These are phyloP conservation scores for Vulpes ferrilata DNA, from an alignment of 2,113 vertebrate genomes.

Conservation along the genomic window DNA sequence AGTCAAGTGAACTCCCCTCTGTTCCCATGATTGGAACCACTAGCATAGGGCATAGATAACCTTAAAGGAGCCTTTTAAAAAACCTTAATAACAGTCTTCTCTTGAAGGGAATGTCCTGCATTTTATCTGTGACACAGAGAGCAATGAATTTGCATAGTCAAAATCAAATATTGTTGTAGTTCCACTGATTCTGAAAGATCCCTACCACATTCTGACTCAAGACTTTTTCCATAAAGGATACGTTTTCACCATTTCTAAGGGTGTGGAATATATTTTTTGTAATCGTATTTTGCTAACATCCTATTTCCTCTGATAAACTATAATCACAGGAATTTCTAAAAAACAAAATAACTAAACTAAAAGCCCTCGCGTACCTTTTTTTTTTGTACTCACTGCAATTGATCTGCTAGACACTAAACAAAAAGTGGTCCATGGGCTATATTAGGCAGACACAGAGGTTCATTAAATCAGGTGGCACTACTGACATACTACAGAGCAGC, in stretches of 20 bases:
- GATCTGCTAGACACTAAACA: background rate
- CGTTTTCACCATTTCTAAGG: background rate
- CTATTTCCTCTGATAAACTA: conserved; percentile 26
- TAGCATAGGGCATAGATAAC: background rate
- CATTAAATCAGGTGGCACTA: background rate
- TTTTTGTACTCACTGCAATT: background rate
- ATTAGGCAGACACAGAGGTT: background rate
- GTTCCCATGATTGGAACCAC: background rate
- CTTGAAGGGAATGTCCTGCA: background rate
- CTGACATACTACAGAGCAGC: background rate
- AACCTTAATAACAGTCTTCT: background rate
- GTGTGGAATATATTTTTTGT: background rate
- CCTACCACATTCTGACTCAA: background rate
- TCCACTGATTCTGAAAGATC: background rate
- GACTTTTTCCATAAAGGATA: background rate
- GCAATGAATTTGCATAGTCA: conserved; percentile 15
- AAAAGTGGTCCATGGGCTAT: background rate
- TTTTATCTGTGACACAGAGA: background rate
- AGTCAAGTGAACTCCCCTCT: background rate
- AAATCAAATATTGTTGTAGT: background rate
- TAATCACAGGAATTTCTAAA: background rate
- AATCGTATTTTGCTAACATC: conserved; percentile 2
- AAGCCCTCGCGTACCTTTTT: background rate
- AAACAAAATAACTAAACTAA: background rate
- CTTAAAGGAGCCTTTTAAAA: background rate